Evolutionary conservation across 2,888 invertebrate genomes (phyloP), one percentile per base, ranked within the genome.

Genomic region (Drosophila borealis): DNA sequence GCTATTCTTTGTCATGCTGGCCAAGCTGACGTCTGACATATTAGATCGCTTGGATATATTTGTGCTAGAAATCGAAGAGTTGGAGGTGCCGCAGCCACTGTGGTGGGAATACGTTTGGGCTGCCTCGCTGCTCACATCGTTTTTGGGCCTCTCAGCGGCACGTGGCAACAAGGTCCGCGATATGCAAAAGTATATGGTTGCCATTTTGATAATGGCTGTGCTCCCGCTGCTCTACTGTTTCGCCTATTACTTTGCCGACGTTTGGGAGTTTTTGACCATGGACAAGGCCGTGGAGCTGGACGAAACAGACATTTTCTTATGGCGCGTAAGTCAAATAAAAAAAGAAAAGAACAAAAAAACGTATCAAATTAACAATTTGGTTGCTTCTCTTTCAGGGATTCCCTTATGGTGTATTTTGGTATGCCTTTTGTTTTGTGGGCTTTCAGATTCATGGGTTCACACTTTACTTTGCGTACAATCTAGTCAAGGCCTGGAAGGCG

Each of bases 91-190:
- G 80, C 95, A 96, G 94, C 95, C 93, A 90, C 93, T 93, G 72
- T 91, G 91, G 91, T 99, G 98, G 98, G 98, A 99, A 93, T 98
- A 98, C 92, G 94, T 96, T 85, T 99, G 98, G 98, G 95, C 97
- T 80, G 93, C 95, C 21, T 98, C 98, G 82, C 93, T 98, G 63
- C 92, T 97, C 36, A 94, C 97, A 41, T 96, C 97, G 13, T 96
- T 98, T 92, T 93, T 98, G 64, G 98, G 97, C 5, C 93, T 98
- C 56, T 95, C 97, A 36, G 97, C 98, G 41, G 95, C 97, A 78
- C 96, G 97, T 84, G 95, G 95, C 80, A 99, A 98, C 93, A 95
- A 96, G 90, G 94, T 96, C 56, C 94, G 94, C 62, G 94, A 95
- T 49, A 94, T 98, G 93, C 94, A 95, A 82, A 94, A 95, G 82